Evolutionary conservation across 1,140 invertebrate species (phyloP).

Genomic region (Drosophila takahashii): DNA sequence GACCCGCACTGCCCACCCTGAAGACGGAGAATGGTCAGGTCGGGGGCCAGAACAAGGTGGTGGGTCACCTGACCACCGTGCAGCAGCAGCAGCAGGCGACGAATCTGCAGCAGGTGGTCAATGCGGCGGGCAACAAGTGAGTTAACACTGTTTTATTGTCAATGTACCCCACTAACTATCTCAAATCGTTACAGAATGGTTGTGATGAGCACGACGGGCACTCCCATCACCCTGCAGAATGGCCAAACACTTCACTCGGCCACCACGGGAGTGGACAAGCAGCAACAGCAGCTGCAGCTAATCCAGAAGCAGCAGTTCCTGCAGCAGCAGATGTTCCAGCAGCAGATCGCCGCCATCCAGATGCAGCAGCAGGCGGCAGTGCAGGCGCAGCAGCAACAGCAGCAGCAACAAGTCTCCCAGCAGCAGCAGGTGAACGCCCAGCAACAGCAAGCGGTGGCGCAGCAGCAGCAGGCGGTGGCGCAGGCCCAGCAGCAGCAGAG

Average conservation of each 20-base stretch:
- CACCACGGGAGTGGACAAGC: conserved; percentile 59
- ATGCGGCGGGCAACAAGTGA: conserved; percentile 80
- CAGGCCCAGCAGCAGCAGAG: conserved; percentile 83
- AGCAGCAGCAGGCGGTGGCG: conserved; percentile 68
- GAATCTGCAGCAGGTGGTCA: conserved; percentile 84
- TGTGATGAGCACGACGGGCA: conserved; percentile 79
- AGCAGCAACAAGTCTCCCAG: conserved; percentile 66
- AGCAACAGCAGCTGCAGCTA: conserved; percentile 61
- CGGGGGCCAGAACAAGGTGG: conserved; percentile 85
- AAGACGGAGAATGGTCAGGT: conserved; percentile 87
- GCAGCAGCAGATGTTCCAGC: conserved; percentile 76
- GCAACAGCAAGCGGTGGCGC: conserved; percentile 51
- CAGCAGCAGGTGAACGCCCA: conserved; percentile 50
- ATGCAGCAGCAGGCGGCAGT: conserved; percentile 76
- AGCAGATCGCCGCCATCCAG: conserved; percentile 70
- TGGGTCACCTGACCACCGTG: conserved; percentile 42
- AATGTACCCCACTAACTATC: conserved; percentile 27
- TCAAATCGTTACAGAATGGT: conserved; percentile 70
- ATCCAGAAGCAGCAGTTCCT: conserved; percentile 75
- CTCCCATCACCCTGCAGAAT: conserved; percentile 79
- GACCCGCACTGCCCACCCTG: conserved; percentile 86
- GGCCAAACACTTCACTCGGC: conserved; percentile 73
- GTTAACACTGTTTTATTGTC: conserved; percentile 19
- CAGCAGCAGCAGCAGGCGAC: conserved; percentile 71
- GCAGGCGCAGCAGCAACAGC: conserved; percentile 56